Conservation (phyloP, 2,113 vertebrate species). For the Lampris incognitus region DNA sequence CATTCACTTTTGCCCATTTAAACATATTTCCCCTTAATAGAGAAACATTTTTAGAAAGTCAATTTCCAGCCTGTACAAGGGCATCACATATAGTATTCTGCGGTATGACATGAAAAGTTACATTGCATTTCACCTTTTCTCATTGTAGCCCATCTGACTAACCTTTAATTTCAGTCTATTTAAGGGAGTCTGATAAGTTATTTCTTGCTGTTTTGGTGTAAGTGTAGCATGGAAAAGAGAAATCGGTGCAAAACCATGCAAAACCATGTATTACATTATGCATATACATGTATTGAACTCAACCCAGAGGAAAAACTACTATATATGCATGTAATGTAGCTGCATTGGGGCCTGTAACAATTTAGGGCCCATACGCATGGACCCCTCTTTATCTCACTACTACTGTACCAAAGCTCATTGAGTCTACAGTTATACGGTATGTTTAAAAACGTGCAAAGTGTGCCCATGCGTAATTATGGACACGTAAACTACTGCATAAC, state of each 20-base stretch:
- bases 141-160: constrained; percentile 43
- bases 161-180: constrained; percentile 42
- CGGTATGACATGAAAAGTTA: constrained; percentile 44
- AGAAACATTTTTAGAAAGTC: constrained; percentile 68
- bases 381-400: too few relatives aligned
- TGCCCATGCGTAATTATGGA: too few relatives aligned
- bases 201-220: not conserved
- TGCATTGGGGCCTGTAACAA: too few relatives aligned
- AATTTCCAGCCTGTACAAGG: constrained; percentile 57
- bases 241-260: not conserved
- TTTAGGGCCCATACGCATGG: too few relatives aligned
- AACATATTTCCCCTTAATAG: constrained; percentile 52
- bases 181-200: constrained; percentile 15
- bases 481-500: too few relatives aligned
- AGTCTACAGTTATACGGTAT: too few relatives aligned
- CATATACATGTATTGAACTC: too few relatives aligned
- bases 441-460: too few relatives aligned
- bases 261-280: too few relatives aligned
- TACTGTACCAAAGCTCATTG: too few relatives aligned
- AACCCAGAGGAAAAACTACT: too few relatives aligned
- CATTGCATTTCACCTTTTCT: constrained; percentile 52
- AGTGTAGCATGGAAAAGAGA: not conserved
- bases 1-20: constrained; percentile 33
- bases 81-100: constrained; percentile 66
- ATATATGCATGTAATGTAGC: too few relatives aligned